A percentile compares a stretch with the other conserved stretches of the same genome.
phyloP scores from a whole-genome alignment of 2,113 vertebrate species.

The Cranoglanis bouderius region DNA sequence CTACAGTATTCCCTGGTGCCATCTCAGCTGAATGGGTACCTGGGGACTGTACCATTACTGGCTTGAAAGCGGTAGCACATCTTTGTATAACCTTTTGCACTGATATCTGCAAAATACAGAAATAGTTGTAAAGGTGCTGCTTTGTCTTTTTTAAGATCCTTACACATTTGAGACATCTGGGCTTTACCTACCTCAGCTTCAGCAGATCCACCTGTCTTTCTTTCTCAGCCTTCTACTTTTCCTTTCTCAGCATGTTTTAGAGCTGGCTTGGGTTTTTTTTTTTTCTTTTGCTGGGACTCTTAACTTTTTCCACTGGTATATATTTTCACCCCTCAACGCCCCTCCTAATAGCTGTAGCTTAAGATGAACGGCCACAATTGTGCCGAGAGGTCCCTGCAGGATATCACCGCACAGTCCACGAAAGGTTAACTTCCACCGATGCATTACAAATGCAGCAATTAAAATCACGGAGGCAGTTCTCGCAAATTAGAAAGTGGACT shows the following conservation, averaged over 20 bases:
- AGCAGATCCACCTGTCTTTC: neutral
- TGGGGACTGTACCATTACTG: constrained; percentile 9
- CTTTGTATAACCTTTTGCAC: neutral
- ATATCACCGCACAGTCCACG: constrained; percentile 36
- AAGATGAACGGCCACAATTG: constrained; percentile 33
- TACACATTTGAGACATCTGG: neutral
- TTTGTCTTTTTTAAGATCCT: neutral
- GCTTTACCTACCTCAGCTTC: constrained; percentile 24
- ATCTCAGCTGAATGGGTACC: constrained; percentile 3
- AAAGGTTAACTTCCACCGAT: constrained; percentile 47
- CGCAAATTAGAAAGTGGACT: constrained; percentile 47
- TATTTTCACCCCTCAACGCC: constrained; percentile 13
- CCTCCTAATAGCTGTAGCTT: constrained; percentile 44
- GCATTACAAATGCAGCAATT: constrained; percentile 64
- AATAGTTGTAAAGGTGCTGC: neutral
- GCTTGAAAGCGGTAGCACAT: neutral
- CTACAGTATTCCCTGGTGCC: constrained; percentile 17
- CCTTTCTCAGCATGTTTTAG: constrained; percentile 23
- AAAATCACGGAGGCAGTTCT: constrained; percentile 55
- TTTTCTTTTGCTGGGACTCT: neutral
- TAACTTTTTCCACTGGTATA: neutral
- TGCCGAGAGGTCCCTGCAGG: constrained; percentile 44
- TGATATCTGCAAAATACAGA: neutral
- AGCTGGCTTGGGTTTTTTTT: neutral
- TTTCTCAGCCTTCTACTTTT: constrained; percentile 11